phyloP scores from a whole-genome alignment of 2,888 invertebrate species.

The Siphlonurus alternatus region DNA sequence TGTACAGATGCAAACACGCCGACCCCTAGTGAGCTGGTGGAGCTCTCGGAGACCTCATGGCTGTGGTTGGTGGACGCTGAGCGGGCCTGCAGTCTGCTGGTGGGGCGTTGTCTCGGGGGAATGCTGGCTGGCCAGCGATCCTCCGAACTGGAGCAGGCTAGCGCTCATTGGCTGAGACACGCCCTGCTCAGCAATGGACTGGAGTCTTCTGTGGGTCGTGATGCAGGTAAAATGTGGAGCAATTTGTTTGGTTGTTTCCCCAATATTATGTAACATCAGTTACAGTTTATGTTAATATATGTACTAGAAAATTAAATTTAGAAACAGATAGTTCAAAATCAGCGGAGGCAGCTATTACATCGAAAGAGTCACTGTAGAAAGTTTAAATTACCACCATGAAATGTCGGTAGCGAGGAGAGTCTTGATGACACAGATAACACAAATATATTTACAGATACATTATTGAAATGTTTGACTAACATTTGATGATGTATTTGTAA shows the following conservation, averaged over 20 bases:
- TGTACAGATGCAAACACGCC: conserved; percentile 32
- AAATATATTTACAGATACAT: too few relatives aligned
- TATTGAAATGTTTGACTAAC: too few relatives aligned
- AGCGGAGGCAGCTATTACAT: too few relatives aligned
- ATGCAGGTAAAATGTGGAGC: conserved; percentile 5
- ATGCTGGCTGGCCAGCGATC: conserved; percentile 33
- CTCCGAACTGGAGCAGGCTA: conserved; percentile 27
- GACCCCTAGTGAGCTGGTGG: conserved; percentile 28
- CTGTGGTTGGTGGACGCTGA: conserved; percentile 42
- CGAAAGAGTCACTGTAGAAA: too few relatives aligned
- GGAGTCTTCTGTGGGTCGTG: conserved; percentile 14
- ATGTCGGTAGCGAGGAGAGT: too few relatives aligned
- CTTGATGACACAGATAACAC: too few relatives aligned
- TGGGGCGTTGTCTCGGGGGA: conserved; percentile 39
- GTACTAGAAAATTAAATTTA: too few relatives aligned
- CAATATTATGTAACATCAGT: not conserved
- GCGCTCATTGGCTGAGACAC: conserved; percentile 30
- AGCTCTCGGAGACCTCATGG: conserved; percentile 26
- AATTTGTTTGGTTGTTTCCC: not conserved
- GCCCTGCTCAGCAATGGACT: conserved; percentile 26
- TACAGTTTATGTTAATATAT: not conserved
- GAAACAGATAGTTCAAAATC: too few relatives aligned
- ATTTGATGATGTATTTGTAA: too few relatives aligned
- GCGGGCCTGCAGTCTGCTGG: conserved; percentile 37
- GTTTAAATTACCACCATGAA: too few relatives aligned